Percentiles rank a stretch among this genome's conserved stretches.
These are phyloP conservation scores for Otis tarda DNA, from an alignment of 2,113 vertebrate genomes.

Conservation along the genomic window DNA sequence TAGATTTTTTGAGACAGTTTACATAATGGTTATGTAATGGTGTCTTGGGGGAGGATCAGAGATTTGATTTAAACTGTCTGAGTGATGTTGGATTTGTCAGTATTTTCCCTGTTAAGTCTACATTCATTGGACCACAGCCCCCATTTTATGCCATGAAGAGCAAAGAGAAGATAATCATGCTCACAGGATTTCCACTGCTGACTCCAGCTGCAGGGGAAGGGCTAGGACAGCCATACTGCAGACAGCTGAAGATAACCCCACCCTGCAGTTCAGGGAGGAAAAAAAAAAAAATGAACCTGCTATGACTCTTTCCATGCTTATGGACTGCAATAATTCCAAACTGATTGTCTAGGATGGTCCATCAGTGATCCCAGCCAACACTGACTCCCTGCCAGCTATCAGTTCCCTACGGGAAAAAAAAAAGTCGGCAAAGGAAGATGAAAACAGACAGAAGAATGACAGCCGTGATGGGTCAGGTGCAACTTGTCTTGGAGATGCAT, in stretches of 20 bases:
- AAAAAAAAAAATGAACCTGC: neutral
- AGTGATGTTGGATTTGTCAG: neutral
- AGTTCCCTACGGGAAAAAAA: neutral
- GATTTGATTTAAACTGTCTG: neutral
- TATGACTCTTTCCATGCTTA: neutral
- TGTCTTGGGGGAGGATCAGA: slow-evolving; percentile 1
- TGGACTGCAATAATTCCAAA: neutral
- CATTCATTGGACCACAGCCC: neutral
- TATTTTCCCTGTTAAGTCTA: neutral
- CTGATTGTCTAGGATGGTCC: neutral
- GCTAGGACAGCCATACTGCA: neutral
- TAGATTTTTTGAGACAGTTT: slow-evolving; percentile 28
- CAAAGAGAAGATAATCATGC: neutral
- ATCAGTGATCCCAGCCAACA: neutral
- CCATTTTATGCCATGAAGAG: neutral
- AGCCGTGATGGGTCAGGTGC: neutral
- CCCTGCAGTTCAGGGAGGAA: neutral
- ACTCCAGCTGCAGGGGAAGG: neutral
- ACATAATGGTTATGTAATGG: slow-evolving; percentile 11
- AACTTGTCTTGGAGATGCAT: neutral
- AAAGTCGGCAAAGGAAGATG: neutral
- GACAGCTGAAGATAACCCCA: neutral
- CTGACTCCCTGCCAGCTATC: neutral
- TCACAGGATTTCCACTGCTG: neutral
- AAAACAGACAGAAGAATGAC: neutral